Evolutionary conservation across 2,888 invertebrate species (phyloP).

Genomic region (Conus canariensis): DNA sequence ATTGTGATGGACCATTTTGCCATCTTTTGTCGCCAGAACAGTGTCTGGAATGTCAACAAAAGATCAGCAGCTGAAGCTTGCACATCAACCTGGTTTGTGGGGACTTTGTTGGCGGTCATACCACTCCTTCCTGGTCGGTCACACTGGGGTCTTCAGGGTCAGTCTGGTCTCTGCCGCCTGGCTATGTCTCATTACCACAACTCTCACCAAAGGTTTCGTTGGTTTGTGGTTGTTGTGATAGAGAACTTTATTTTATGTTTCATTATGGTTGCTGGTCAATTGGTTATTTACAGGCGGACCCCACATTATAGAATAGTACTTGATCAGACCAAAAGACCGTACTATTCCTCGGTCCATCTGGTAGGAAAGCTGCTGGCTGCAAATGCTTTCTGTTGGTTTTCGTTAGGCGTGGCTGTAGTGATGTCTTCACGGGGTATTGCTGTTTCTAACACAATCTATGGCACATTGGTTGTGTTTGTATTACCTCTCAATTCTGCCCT

Average conservation of each 20-base stretch:
- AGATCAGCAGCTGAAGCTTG: not conserved
- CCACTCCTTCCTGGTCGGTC: not conserved
- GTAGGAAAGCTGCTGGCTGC: not conserved
- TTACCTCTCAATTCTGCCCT: not conserved
- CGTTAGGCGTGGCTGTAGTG: not conserved
- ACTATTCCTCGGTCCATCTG: not conserved
- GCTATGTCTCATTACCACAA: too few species aligned
- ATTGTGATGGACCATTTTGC: not conserved
- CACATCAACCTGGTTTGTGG: not conserved
- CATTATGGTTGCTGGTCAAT: not conserved
- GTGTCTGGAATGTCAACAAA: not conserved
- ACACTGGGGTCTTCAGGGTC: not conserved
- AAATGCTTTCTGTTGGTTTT: not conserved
- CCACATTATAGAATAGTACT: not conserved
- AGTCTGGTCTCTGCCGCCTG: constrained; percentile 6
- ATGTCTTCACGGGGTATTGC: not conserved
- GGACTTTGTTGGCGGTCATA: not conserved
- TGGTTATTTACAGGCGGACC: not conserved
- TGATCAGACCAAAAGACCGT: not conserved
- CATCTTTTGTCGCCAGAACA: not conserved
- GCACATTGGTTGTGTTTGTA: not conserved
- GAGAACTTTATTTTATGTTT: not conserved
- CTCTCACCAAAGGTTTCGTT: not conserved
- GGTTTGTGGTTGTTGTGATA: not conserved
- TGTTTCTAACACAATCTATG: not conserved